Evolutionary conservation across 2,888 invertebrate genomes (phyloP).

Genomic region (Lysandra coridon): DNA sequence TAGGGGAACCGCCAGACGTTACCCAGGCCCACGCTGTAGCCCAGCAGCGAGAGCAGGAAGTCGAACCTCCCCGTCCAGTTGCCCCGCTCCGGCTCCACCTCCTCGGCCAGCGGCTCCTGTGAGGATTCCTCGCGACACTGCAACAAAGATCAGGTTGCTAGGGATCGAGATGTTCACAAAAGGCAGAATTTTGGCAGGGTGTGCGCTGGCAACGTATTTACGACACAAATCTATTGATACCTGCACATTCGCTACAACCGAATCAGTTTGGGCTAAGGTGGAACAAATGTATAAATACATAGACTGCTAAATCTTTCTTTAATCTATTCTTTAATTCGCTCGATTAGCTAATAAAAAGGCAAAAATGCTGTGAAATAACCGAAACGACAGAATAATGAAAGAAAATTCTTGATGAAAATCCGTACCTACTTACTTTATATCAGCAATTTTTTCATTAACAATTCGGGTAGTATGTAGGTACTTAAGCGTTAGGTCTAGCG

Average conservation of each 20-base stretch:
- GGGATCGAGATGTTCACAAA: background rate
- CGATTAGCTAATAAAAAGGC: too few species aligned
- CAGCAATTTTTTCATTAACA: too few species aligned
- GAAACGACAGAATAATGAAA: too few species aligned
- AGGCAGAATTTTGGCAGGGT: background rate
- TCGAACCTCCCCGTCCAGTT: slow-evolving; percentile 89
- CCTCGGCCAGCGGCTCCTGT: slow-evolving; percentile 51
- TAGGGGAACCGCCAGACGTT: slow-evolving; percentile 89
- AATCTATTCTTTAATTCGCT: too few species aligned
- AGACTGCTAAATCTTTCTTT: too few species aligned
- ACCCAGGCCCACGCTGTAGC: slow-evolving; percentile 87
- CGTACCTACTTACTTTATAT: too few species aligned
- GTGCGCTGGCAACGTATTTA: background rate
- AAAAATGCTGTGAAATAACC: too few species aligned
- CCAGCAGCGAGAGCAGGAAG: slow-evolving; percentile 85
- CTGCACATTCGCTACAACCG: background rate
- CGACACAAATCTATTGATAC: background rate
- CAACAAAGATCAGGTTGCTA: slow-evolving; percentile 34
- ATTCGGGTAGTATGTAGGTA: too few species aligned
- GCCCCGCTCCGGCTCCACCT: slow-evolving; percentile 81
- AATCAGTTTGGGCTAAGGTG: too few species aligned
- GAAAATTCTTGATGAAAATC: too few species aligned
- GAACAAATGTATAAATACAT: too few species aligned
- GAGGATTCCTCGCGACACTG: slow-evolving; percentile 57
- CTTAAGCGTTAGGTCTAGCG: too few species aligned